phyloP scores from a whole-genome alignment of 1,140 invertebrate species.

The Cherax quadricarinatus region DNA sequence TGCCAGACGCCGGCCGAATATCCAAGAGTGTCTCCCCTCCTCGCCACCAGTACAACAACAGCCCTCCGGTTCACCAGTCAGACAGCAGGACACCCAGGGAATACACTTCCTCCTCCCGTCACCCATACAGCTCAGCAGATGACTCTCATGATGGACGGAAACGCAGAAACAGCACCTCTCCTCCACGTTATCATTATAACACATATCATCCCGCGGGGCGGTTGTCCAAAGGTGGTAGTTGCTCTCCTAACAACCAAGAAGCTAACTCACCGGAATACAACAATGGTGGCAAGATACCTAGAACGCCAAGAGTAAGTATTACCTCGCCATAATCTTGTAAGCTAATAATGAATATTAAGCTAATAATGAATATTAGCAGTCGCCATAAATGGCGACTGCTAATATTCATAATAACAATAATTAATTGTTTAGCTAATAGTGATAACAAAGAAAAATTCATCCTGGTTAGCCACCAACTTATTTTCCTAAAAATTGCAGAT shows the following conservation, averaged over 20 bases:
- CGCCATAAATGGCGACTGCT: too few relatives aligned
- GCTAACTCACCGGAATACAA: not conserved
- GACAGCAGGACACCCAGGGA: not conserved
- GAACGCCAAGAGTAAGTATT: constrained; percentile 11
- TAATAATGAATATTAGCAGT: too few relatives aligned
- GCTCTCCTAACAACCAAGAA: not conserved
- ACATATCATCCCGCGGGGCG: not conserved
- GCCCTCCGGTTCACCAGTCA: not conserved
- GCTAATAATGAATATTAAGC: not conserved
- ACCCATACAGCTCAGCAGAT: not conserved
- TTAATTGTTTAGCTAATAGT: too few relatives aligned
- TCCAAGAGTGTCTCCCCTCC: constrained; percentile 6
- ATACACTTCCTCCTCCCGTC: not conserved
- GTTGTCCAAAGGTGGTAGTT: not conserved
- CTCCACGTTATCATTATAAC: constrained; percentile 10
- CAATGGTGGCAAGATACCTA: not conserved
- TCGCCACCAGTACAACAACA: constrained; percentile 5
- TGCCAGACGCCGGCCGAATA: not conserved
- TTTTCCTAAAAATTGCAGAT: too few relatives aligned
- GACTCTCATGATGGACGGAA: not conserved
- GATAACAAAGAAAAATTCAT: too few relatives aligned
- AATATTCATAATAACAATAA: too few relatives aligned
- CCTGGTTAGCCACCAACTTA: too few relatives aligned
- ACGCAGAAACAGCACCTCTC: not conserved
- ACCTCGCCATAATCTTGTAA: too few relatives aligned